Base-by-base conservation (phyloP, 2,888 invertebrate genomes). In the Platypus cylindrus region DNA sequence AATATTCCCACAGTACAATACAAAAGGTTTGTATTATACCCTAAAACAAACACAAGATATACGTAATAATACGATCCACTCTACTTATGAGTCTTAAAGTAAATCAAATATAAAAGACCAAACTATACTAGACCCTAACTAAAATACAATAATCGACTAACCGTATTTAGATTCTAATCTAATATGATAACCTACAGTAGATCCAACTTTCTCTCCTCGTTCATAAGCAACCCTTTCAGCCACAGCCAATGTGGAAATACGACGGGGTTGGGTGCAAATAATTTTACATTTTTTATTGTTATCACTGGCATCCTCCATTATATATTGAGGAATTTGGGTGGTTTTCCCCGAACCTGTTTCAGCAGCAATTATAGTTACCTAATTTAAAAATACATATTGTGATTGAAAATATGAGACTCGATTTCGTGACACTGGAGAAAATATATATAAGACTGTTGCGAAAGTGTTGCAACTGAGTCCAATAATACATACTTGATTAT, bases 341-440 rank as follows among this genome's bases (percentile, higher is more conserved):
- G 93, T 91, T 68, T 94, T 94, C 1, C 94, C 94, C 34, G 84
- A 86, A 0, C 93, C 94, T 0, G 94, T 93, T 48, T 89, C 86
- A 0, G 84, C 83, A 3, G 75, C 73, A 14, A 90, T 71, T 45
- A 83, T 72, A 14, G 79, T 36, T 5, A 43, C 40, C 38, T 42
- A 23, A 9, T 28, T 35, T 17, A 31, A 12, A 17, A n/a, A n/a
- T n/a, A n/a, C n/a, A n/a, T n/a, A n/a, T 25, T 25, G n/a, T 20
- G n/a, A 20, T 20, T 20, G 7, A 8, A 8, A 20, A 20, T 8
- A 20, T 20, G n/a, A 20, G n/a, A 8, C 7, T 9, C 7, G 22
- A 20, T 7, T 20, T 7, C 9, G n/a, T 20, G n/a, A 20, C 7
- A 9, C 9, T 8, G n/a, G n/a, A 20, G 22, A 20, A 9, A 7